Evolutionary conservation across 1,140 invertebrate genomes (phyloP).

Genomic region (Aphis craccivora): DNA sequence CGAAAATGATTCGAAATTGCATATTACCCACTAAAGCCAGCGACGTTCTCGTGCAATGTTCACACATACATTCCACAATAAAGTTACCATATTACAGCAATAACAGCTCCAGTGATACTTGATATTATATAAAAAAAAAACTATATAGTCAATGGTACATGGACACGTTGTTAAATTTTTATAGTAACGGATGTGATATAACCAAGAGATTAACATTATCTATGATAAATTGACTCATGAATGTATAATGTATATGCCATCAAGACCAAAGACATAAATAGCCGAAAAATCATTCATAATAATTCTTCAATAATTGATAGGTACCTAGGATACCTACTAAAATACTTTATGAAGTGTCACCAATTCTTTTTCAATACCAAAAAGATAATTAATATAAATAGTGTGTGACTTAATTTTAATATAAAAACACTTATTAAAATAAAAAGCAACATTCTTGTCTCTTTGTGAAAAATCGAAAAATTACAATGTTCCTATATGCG

Average conservation of each 20-base stretch:
- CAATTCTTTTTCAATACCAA: neutral
- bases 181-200: neutral
- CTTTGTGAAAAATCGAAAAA: neutral
- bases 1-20: neutral
- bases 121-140: neutral
- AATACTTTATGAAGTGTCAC: neutral
- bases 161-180: neutral
- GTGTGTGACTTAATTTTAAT: neutral
- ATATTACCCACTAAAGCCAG: neutral
- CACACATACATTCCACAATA: neutral
- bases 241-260: neutral
- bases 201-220: neutral
- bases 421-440: neutral
- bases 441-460: neutral
- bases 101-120: neutral
- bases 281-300: neutral
- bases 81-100: neutral
- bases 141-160: neutral
- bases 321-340: neutral
- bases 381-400: neutral
- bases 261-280: neutral
- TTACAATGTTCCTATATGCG: neutral
- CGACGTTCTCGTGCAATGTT: neutral
- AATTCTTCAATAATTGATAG: neutral
- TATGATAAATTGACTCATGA: neutral